Conservation (phyloP, 1,140 invertebrate genomes). For the Mactra quadrangularis region DNA sequence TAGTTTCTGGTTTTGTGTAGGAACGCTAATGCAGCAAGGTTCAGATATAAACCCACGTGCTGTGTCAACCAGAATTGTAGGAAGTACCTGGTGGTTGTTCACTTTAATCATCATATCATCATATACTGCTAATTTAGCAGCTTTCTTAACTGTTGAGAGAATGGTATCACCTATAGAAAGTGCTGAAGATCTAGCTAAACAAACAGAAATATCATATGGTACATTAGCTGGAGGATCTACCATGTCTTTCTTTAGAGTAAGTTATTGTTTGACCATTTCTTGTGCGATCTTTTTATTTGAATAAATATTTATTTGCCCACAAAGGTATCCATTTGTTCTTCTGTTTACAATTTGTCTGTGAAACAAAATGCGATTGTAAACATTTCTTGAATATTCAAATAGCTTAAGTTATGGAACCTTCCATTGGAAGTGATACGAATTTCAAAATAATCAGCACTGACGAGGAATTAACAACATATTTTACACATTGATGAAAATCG, state of each 20-base stretch:
- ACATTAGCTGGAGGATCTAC: conserved; percentile 97
- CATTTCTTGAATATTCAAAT: no score
- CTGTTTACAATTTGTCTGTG: no score
- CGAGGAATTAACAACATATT: no score
- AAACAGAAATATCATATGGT: conserved; percentile 97
- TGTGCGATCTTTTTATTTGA: no score
- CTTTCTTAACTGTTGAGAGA: conserved; percentile 97
- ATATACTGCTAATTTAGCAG: conserved; percentile 98
- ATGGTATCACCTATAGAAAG: conserved; percentile 99
- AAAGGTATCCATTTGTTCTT: no score
- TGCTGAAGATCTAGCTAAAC: conserved; percentile 96
- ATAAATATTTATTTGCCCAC: no score
- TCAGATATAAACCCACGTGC: conserved; percentile 82
- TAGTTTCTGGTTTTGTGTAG: conserved; percentile 84
- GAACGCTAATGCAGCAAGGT: conserved; percentile 84
- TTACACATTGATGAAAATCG: no score
- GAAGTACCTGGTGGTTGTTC: conserved; percentile 98
- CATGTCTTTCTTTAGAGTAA: conserved; percentile 97
- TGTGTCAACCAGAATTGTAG: conserved; percentile 81
- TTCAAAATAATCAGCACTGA: no score
- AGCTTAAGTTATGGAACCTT: no score
- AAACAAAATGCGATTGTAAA: no score
- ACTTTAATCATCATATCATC: conserved; percentile 99
- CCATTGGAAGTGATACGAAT: no score
- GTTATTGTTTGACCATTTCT: no score